Conservation (phyloP, 2,888 invertebrate species). For the Ganaspis brasiliensis region DNA sequence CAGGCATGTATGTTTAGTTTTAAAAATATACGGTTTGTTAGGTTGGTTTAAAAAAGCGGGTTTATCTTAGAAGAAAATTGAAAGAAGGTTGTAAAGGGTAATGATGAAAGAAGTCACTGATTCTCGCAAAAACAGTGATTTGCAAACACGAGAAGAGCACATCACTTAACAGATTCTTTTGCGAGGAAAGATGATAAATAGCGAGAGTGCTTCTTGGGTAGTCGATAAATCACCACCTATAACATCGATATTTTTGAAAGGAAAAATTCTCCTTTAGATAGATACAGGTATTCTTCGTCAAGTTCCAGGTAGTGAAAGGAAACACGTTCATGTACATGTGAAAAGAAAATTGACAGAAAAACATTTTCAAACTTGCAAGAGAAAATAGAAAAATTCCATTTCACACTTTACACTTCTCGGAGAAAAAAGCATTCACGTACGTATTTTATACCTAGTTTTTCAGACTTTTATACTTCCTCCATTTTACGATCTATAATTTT, state of each 20-base stretch:
- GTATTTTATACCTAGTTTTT: not conserved
- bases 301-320: constrained; percentile 10
- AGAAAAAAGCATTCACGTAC: constrained; percentile 6
- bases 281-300: constrained; percentile 36
- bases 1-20: too few species aligned
- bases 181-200: constrained; percentile 41
- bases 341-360: constrained; percentile 27
- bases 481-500: not conserved
- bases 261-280: not conserved
- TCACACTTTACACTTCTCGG: constrained; percentile 10
- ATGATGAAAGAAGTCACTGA: constrained; percentile 23
- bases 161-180: constrained; percentile 32
- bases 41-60: not conserved
- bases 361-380: constrained; percentile 7
- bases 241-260: constrained; percentile 34
- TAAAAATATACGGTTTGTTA: not conserved
- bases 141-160: constrained; percentile 4
- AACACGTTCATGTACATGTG: not conserved
- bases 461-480: not conserved
- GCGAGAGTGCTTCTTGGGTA: constrained; percentile 35
- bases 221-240: constrained; percentile 36
- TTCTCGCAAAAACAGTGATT: not conserved
- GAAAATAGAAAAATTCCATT: constrained; percentile 24
- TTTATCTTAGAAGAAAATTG: not conserved
- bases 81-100: not conserved